These are phyloP conservation scores for Epirrita christyi DNA, from an alignment of 2,888 invertebrate species.

Conservation along the genomic window DNA sequence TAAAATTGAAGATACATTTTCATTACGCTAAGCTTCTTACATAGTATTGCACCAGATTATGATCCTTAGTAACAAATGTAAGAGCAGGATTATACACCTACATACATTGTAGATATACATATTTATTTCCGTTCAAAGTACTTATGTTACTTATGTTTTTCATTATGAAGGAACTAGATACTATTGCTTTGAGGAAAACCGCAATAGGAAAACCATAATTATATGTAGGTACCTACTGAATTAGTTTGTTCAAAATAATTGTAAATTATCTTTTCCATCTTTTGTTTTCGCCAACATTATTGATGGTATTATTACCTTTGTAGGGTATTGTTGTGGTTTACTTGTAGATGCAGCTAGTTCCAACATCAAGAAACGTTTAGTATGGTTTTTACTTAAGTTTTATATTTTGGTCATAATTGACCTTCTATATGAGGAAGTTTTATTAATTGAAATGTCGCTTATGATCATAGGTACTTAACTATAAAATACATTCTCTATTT, in stretches of 20 bases:
- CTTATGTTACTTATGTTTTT: neutral
- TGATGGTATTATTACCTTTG: neutral
- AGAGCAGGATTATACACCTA: slow-evolving; percentile 9
- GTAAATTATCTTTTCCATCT: neutral
- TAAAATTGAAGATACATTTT: slow-evolving; percentile 18
- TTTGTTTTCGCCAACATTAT: neutral
- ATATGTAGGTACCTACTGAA: neutral
- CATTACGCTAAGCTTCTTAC: slow-evolving; percentile 24
- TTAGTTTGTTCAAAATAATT: neutral
- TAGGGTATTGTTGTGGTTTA: too few species aligned
- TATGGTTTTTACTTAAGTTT: too few species aligned
- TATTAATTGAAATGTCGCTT: too few species aligned
- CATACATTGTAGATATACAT: too few species aligned
- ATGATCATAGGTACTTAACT: too few species aligned
- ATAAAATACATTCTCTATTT: too few species aligned
- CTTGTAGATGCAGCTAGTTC: too few species aligned
- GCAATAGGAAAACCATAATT: neutral
- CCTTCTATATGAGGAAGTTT: too few species aligned
- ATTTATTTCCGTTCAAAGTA: too few species aligned
- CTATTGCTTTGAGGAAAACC: slow-evolving; percentile 20
- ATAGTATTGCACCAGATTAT: too few species aligned
- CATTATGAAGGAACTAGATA: neutral
- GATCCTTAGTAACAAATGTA: slow-evolving; percentile 32
- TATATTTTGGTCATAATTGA: too few species aligned
- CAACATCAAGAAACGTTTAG: too few species aligned